phyloP scores from a whole-genome alignment of 64 coral and sea anemone species.

The Catalaphyllia jardinei region DNA sequence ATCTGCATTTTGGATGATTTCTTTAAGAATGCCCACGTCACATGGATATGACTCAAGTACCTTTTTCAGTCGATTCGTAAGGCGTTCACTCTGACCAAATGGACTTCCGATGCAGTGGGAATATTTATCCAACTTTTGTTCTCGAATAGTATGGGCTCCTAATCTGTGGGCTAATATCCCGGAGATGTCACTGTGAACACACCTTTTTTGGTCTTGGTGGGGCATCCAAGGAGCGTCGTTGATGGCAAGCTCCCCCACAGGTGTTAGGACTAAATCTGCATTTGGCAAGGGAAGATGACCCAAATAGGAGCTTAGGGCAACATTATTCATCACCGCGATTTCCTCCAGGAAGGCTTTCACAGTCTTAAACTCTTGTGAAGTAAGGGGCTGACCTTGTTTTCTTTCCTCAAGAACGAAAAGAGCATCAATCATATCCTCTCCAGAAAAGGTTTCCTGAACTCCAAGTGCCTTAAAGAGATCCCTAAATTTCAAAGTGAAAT shows the following conservation, averaged over 20 bases:
- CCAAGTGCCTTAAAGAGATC: slow-evolving; percentile 73
- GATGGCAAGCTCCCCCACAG: slow-evolving; percentile 73
- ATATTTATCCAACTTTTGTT: slow-evolving; percentile 77
- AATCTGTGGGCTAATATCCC: slow-evolving; percentile 75
- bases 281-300: slow-evolving; percentile 77
- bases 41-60: slow-evolving; percentile 81
- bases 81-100: slow-evolving; percentile 88
- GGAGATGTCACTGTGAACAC: slow-evolving; percentile 75
- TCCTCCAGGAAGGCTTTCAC: slow-evolving; percentile 79
- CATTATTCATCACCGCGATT: slow-evolving; percentile 49
- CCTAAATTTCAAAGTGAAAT: slow-evolving; percentile 61
- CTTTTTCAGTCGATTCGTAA: slow-evolving; percentile 75
- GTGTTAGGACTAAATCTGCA: slow-evolving; percentile 48
- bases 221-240: slow-evolving; percentile 88
- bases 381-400: slow-evolving; percentile 67
- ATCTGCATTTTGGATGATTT: slow-evolving; percentile 90
- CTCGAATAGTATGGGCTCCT: slow-evolving; percentile 72
- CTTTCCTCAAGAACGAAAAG: slow-evolving; percentile 62
- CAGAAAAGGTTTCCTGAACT: slow-evolving; percentile 64
- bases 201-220: slow-evolving; percentile 20
- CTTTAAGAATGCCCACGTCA: slow-evolving; percentile 88
- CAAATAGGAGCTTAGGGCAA: slow-evolving; percentile 46
- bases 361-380: slow-evolving; percentile 69
- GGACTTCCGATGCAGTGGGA: slow-evolving; percentile 75
- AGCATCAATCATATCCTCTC: slow-evolving; percentile 75